Base-by-base conservation (phyloP, 2,113 vertebrate genomes). In the Protomyctophum bolini region DNA sequence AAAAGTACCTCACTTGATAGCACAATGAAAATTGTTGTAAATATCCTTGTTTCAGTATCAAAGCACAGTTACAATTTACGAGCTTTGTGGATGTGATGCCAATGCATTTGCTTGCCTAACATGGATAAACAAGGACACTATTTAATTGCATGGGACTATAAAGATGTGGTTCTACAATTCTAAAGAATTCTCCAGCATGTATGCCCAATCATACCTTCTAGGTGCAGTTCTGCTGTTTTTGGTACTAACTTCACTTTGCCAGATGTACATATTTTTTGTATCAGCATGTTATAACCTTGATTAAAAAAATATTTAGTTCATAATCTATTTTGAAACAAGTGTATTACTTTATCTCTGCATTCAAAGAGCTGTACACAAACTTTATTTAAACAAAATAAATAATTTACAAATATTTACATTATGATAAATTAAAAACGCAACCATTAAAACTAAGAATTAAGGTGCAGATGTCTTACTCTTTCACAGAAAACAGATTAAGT, bases 321-420 rank as follows among this genome's bases (percentile, higher is more conserved):
- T 12, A 29, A 69, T 49, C 58, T 58, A n/a, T 47, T 11, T 54
- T 10, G 51, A 0, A 11, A 52, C 14, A 21, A 63, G 14, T 6
- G 10, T 41, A 0, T 3, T 21, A 50, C 5, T 33, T 48, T 15
- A 60, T 52, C 3, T 12, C 2, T 9, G 0, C 6, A 12, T 41
- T 15, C 21, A 57, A 15, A 47, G 12, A 48, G 41, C 68, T 49
- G 1, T 15, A 12, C 86, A 86, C 80, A 86, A 67, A 77, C 75
- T 89, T 91, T 87, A 41, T 84, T 80, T 90, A 87, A 72, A 85
- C 79, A 92, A 93, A 93, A 92, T 90, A 91, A 88, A 91, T 89
- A 90, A 89, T 73, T 87, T 93, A 92, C 90, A 91, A 88, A 91
- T 89, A 90, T 89, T 73, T 87, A 88, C 86, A 91, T 69, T 73